These are phyloP conservation scores for Drosophila ficusphila DNA, from an alignment of 1,140 invertebrate genomes.

Conservation along the genomic window DNA sequence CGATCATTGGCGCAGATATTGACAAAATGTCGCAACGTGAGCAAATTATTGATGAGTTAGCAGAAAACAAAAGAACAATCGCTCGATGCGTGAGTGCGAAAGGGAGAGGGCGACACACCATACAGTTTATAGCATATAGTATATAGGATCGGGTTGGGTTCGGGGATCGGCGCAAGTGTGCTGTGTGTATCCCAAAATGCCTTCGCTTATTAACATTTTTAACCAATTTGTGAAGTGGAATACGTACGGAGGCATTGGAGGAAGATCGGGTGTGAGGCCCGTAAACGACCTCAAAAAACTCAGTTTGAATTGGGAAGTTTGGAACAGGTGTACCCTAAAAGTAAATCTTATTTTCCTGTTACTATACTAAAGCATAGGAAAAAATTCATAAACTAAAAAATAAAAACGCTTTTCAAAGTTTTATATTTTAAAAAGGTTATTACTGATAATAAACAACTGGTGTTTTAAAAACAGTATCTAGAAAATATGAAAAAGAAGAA, in stretches of 20 bases:
- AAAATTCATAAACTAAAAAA: background rate
- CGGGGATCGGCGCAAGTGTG: slow-evolving; percentile 24
- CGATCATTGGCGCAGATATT: slow-evolving; percentile 82
- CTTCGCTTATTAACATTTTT: slow-evolving; percentile 67
- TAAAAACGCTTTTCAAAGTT: too few relatives aligned
- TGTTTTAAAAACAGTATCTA: too few relatives aligned
- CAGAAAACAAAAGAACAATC: slow-evolving; percentile 55
- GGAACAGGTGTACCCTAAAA: slow-evolving; percentile 11
- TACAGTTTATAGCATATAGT: slow-evolving; percentile 46
- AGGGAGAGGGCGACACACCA: background rate
- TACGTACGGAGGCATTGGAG: background rate
- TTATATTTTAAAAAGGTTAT: too few relatives aligned
- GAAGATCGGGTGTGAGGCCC: background rate
- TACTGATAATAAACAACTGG: too few relatives aligned
- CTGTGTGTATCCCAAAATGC: slow-evolving; percentile 54
- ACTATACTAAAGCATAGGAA: background rate
- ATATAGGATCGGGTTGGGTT: slow-evolving; percentile 32
- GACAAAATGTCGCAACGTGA: slow-evolving; percentile 83
- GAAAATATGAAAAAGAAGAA: too few relatives aligned
- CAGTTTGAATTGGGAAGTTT: slow-evolving; percentile 4
- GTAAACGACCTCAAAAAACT: slow-evolving; percentile 30
- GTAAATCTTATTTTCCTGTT: background rate
- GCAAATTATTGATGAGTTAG: slow-evolving; percentile 80
- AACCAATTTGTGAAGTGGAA: slow-evolving; percentile 21
- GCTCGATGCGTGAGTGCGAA: background rate